These are phyloP conservation scores for Carcinoscorpius rotundicauda DNA, from an alignment of 1,140 invertebrate species.

Conservation along the genomic window DNA sequence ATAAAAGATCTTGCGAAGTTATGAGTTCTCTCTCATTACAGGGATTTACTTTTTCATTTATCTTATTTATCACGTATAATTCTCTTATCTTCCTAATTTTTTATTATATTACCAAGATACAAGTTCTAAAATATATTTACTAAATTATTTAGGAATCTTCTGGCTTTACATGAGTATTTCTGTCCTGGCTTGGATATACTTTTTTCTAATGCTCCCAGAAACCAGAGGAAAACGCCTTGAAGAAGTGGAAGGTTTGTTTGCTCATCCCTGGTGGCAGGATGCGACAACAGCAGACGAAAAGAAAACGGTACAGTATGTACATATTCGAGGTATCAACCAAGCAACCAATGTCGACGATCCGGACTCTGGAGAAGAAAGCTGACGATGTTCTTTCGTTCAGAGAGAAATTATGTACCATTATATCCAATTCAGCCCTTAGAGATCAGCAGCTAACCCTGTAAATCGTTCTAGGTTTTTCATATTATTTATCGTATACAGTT, in stretches of 20 bases:
- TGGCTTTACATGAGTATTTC: constrained; percentile 41
- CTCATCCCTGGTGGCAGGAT: constrained; percentile 19
- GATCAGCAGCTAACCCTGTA: too few relatives aligned
- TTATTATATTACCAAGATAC: neutral
- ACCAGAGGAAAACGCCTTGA: constrained; percentile 43
- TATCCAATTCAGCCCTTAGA: too few relatives aligned
- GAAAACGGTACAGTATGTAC: constrained; percentile 37
- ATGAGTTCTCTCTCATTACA: too few relatives aligned
- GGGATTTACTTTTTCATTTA: neutral
- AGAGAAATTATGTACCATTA: too few relatives aligned
- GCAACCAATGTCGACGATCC: constrained; percentile 25
- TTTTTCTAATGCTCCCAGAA: constrained; percentile 42
- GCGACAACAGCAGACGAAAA: constrained; percentile 28
- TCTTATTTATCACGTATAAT: neutral
- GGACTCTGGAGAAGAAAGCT: constrained; percentile 22
- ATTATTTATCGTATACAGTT: too few relatives aligned
- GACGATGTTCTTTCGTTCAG: neutral
- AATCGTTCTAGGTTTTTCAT: too few relatives aligned
- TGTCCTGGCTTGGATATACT: constrained; percentile 36
- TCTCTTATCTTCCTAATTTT: neutral
- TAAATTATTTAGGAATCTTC: constrained; percentile 38
- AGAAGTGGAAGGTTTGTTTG: constrained; percentile 40
- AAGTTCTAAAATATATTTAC: constrained; percentile 9
- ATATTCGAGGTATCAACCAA: constrained; percentile 36
- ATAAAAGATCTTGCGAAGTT: too few relatives aligned